Evolutionary conservation across 2,888 invertebrate species (phyloP), one percentile per base, ranked within the genome.

Genomic region (Galerucella nymphaeae): DNA sequence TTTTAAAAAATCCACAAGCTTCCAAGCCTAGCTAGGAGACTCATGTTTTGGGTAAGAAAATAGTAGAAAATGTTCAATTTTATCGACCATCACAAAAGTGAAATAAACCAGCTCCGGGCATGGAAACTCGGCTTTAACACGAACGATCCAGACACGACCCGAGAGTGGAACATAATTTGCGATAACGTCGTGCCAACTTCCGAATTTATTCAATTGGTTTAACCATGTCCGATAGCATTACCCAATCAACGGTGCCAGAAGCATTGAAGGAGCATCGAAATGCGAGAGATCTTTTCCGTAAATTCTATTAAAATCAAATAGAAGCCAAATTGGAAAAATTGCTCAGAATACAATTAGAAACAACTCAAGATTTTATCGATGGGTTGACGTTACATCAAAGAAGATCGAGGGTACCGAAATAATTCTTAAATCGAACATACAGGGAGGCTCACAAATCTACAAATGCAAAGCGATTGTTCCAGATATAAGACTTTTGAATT

Each of bases 131-230:
- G 50, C 50, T 53, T 53, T 53, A 53, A 53, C 50, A 16, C 10
- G n/a, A 16, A 16, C 50, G 50, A 53, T 53, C n/a, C 50, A 53
- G 50, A 53, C 16, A 53, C 16, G 50, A 62, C 38, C 45, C 63
- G 58, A 67, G 58, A 67, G 23, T 58, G 41, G 64, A 71, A 74
- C 57, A 65, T 76, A 76, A 76, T 76, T 75, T 71, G 50, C 59
- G 74, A 74, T 71, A 73, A 70, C 67, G 73, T 72, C 64, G 72
- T 70, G 66, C 69, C 72, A 70, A 75, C 73, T 79, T 76, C 75
- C 75, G 77, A 76, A 78, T 80, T 80, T 79, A 80, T 81, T 81
- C 76, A 76, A 80, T 79, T 77, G 74, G 76, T 71, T 77, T 77
- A 79, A 79, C 78, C 77, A 71, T 77, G 74, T 74, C 73, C 77